These are phyloP conservation scores for Pampusana beccarii DNA, from an alignment of 2,113 vertebrate genomes.

Conservation along the genomic window DNA sequence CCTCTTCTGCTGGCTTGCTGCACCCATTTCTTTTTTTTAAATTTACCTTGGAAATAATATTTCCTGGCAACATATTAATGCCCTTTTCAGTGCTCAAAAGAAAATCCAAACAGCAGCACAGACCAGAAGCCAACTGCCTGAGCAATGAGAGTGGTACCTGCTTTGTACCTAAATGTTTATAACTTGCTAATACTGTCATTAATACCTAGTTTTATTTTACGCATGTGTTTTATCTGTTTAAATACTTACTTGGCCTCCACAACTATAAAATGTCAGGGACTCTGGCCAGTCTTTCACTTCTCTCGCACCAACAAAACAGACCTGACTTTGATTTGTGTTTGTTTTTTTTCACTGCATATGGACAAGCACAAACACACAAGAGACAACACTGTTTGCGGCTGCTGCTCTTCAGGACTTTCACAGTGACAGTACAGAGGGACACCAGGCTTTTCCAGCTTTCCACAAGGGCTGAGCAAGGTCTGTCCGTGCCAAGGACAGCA, in stretches of 20 bases:
- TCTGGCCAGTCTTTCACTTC: not conserved
- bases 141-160: not conserved
- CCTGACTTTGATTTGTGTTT: not conserved
- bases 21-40: fast-evolving
- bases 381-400: not conserved
- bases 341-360: not conserved
- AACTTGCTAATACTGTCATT: not conserved
- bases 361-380: not conserved
- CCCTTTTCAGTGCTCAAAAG: constrained; percentile 43
- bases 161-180: constrained; percentile 23
- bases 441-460: not conserved
- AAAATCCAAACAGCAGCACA: constrained; percentile 21
- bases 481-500: not conserved
- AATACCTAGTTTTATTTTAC: constrained; percentile 11
- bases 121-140: not conserved
- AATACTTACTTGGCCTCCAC: not conserved
- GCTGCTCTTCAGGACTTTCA: not conserved
- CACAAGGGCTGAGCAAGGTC: not conserved
- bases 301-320: not conserved
- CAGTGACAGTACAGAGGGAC: fast-evolving
- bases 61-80: constrained; percentile 64
- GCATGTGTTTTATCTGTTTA: not conserved
- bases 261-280: not conserved
- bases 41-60: constrained; percentile 61
- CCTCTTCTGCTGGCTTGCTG: not conserved